Base-by-base conservation (phyloP, 2,113 vertebrate species). In the Cheirogaleus medius region DNA sequence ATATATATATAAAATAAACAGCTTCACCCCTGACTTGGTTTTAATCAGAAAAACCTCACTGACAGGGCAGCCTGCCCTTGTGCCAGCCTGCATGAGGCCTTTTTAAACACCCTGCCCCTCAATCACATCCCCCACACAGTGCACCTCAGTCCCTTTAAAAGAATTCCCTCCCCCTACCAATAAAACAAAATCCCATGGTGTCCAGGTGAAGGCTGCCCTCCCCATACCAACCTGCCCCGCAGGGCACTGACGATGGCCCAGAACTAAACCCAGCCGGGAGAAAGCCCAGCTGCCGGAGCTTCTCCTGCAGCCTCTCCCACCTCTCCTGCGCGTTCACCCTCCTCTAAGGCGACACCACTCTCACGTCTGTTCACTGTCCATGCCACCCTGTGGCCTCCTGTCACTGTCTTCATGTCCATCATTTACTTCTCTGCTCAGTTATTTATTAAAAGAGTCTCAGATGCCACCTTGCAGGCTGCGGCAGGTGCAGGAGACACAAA, bases 1-100 rank as follows among this genome's bases (percentile, higher is more conserved):
- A 95, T 95, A n/a, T n/a, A n/a, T n/a, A n/a, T 86, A 63, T 11
- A 63, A 63, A 56, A 56, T 3, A 56, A 91, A 97, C 23, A 97
- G 52, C 87, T 93, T 91, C 18, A 80, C 86, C 80, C 74, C 6
- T 66, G 3, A 83, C 93, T 97, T 92, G 54, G 56, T 69, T 95
- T 93, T 83, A 96, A 90, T 92, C 87, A 91, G 92, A 69, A 86
- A 95, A 60, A 71, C 34, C 32, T 39, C 20, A 15, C 37, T 60
- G 25, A 44, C 73, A 88, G 27, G 78, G 91, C 37, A 54, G 58
- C 37, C 44, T 85, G 60, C 54, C 85, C 92, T 95, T 42, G 84
- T 81, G 60, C 81, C 88, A 54, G 68, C 64, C 90, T 71, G 47
- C 1, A 1, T 32, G 69, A 60, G 54, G 21, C 64, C 52, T 92